Evolutionary conservation across 2,113 vertebrate genomes (phyloP).

Genomic region (Oxyruncus cristatus): DNA sequence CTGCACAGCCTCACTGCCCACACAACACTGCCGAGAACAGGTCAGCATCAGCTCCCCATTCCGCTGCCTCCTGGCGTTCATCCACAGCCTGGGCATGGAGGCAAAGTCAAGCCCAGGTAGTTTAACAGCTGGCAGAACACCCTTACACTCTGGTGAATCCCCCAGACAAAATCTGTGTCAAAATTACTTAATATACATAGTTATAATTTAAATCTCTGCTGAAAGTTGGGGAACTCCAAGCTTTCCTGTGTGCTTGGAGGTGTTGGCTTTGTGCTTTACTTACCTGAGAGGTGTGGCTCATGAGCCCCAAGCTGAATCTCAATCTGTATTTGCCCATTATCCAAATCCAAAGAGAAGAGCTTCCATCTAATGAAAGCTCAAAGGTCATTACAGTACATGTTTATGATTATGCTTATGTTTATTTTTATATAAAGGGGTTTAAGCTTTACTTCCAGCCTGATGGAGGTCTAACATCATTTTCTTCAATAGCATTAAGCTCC

Average conservation of each 20-base stretch:
- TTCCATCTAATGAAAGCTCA: background rate
- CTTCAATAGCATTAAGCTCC: background rate
- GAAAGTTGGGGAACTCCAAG: background rate
- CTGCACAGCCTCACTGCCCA: background rate
- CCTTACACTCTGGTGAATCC: background rate
- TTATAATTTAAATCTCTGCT: background rate
- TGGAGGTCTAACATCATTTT: background rate
- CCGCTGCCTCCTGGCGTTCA: background rate
- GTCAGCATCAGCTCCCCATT: background rate
- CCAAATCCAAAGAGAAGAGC: background rate
- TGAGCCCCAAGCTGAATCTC: background rate
- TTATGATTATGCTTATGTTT: background rate
- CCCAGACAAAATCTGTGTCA: background rate
- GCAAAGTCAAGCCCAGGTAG: background rate
- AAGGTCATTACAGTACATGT: background rate
- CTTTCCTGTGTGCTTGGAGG: background rate
- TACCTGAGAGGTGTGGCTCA: background rate
- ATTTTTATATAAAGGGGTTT: background rate
- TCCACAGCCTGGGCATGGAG: background rate
- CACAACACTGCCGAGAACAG: rapidly evolving
- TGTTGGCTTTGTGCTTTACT: background rate
- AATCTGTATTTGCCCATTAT: background rate
- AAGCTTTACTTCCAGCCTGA: background rate
- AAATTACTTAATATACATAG: background rate
- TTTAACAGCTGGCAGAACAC: background rate